These are phyloP conservation scores for Mesorhabditis belari DNA, from an alignment of 2,888 invertebrate species.

Conservation along the genomic window DNA sequence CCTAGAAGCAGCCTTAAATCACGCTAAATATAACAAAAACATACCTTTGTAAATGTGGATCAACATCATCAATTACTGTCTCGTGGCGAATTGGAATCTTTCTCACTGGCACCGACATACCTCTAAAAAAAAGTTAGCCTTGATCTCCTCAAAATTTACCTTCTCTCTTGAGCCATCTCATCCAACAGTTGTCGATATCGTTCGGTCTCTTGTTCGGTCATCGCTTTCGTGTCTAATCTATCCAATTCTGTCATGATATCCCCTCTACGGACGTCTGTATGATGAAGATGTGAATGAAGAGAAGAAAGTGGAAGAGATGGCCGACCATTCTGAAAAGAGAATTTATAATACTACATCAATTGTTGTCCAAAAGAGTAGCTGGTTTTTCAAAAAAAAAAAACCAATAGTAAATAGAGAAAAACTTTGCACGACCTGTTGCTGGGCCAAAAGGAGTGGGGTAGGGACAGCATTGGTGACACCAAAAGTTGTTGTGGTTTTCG, in stretches of 20 bases:
- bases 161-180: constrained; percentile 1
- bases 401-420: no score
- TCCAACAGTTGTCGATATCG: constrained; percentile 16
- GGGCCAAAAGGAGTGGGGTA: not conserved
- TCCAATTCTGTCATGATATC: constrained; percentile 38
- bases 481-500: not conserved
- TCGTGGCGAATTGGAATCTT: constrained; percentile 10
- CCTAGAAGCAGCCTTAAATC: not conserved
- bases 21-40: not conserved
- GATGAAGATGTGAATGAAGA: no score
- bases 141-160: not conserved
- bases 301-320: no score
- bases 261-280: no score
- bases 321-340: no score
- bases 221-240: constrained; percentile 32
- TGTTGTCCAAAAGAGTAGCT: no score
- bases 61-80: constrained; percentile 35
- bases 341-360: not conserved
- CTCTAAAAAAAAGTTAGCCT: not conserved
- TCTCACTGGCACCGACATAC: not conserved
- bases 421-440: constrained; percentile 3
- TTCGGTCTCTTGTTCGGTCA: constrained; percentile 26
- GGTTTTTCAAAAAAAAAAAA: no score
- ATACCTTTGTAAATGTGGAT: not conserved
- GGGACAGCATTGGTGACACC: not conserved